These are phyloP conservation scores for Dromas ardeola DNA, from an alignment of 2,113 vertebrate species.

Conservation along the genomic window DNA sequence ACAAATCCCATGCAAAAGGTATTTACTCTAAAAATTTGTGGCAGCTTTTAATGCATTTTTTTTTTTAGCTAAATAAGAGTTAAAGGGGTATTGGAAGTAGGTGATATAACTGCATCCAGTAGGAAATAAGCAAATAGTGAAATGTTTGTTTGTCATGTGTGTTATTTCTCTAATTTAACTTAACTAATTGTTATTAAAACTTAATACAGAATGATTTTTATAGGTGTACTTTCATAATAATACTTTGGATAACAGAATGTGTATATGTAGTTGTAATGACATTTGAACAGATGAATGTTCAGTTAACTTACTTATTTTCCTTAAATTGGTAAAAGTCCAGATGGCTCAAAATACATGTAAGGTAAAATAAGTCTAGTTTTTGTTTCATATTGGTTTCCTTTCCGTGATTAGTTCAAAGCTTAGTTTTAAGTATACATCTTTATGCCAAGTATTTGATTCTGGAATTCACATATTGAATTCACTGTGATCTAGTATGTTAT, in stretches of 20 bases:
- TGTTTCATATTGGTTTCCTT: neutral
- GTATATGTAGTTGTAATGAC: neutral
- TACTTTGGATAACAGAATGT: neutral
- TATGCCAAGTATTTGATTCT: neutral
- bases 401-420: neutral
- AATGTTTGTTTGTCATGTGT: neutral
- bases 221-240: neutral
- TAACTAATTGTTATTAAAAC: neutral
- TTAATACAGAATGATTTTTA: neutral
- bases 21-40: neutral
- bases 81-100: neutral
- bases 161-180: neutral
- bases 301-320: neutral
- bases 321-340: neutral
- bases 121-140: neutral
- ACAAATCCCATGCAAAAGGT: constrained; percentile 68
- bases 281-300: neutral
- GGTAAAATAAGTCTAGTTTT: neutral
- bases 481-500: neutral
- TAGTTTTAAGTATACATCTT: neutral
- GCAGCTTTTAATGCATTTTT: neutral
- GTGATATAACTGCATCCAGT: neutral
- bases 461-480: neutral
- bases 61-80: neutral
- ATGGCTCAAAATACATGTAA: neutral